Base-by-base conservation (phyloP, 1,140 invertebrate species). In the Marisa cornuarietis region DNA sequence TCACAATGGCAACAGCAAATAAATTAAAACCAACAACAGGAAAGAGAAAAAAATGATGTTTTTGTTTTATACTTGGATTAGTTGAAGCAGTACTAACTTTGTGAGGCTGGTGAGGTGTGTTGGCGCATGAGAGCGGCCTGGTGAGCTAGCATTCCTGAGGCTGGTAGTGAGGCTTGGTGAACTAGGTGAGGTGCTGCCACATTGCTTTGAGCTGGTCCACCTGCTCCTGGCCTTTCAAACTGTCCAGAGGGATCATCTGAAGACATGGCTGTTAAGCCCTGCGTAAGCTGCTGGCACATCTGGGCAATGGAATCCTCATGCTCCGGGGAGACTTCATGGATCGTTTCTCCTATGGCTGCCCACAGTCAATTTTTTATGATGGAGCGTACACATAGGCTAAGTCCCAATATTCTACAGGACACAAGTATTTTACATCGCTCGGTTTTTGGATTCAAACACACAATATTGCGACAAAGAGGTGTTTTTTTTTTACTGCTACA, bases 251-350 rank as follows among this genome's bases (percentile, higher is more conserved):
- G 93, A 75, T 94, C 93, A 84, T 94, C 95, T 82, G 94, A 94
- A 6, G 94, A 94, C 10, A 97, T 92, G 79, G 96, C 92, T 54
- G 95, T 95, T 24, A 97, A 92, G 24, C 95, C 96, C 89, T 95
- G 95, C 58, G 95, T 95, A 58, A 97, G 92, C 87, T 97, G 95
- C 90, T 96, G 95, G 91, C 96, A 97, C 92, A 97, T 94, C 80
- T 95, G 95, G 82, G 95, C 95, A 31, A 97, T 95, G 24, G 95
- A 94, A 88, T 96, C 93, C 58, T 88, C 87, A 77, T 82, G 88
- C 82, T 91, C 91, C 4, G 95, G 95, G 69, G 95, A 95, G 85
- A 94, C 93, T 92, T 96, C 95, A 31, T 95, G 94, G 89, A 96
- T 96, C 51, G 95, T 94, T 85, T 95, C 95, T 82, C 95, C 84